These are phyloP conservation scores for Coregonus sp. DNA, from an alignment of 2,797 vertebrate genomes.

Conservation along the genomic window DNA sequence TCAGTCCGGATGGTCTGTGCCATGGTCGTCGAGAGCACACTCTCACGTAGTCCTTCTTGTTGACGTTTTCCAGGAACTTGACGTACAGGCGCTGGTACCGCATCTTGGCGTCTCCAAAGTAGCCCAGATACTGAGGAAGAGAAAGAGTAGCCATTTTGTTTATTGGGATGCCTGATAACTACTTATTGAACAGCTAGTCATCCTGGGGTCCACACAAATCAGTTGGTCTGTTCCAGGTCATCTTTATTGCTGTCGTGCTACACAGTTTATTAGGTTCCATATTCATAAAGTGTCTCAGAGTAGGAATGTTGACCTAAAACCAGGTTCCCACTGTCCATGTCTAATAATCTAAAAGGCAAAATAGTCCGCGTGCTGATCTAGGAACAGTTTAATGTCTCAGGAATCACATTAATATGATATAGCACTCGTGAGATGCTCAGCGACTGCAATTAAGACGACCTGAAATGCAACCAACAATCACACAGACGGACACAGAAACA, in stretches of 20 bases:
- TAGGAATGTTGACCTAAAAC: background rate
- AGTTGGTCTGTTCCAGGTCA: background rate
- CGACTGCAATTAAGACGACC: too few species aligned
- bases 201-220: background rate
- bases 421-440: too few species aligned
- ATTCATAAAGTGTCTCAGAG: background rate
- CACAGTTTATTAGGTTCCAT: background rate
- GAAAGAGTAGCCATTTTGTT: background rate
- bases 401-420: too few species aligned
- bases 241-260: background rate
- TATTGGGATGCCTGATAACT: background rate
- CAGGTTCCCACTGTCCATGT: background rate
- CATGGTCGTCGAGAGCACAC: constrained; percentile 90
- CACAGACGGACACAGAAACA: too few species aligned
- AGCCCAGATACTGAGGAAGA: constrained; percentile 83
- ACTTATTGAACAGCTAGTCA: background rate
- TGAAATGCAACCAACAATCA: too few species aligned
- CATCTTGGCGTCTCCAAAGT: constrained; percentile 91
- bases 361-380: background rate
- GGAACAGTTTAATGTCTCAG: background rate
- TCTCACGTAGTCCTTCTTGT: constrained; percentile 92
- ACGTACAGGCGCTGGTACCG: constrained; percentile 92
- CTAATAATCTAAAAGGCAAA: background rate
- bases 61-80: constrained; percentile 93
- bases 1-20: constrained; percentile 82